phyloP scores from a whole-genome alignment of 2,797 vertebrate species.

The Parauchenoglanis ngamensis region DNA sequence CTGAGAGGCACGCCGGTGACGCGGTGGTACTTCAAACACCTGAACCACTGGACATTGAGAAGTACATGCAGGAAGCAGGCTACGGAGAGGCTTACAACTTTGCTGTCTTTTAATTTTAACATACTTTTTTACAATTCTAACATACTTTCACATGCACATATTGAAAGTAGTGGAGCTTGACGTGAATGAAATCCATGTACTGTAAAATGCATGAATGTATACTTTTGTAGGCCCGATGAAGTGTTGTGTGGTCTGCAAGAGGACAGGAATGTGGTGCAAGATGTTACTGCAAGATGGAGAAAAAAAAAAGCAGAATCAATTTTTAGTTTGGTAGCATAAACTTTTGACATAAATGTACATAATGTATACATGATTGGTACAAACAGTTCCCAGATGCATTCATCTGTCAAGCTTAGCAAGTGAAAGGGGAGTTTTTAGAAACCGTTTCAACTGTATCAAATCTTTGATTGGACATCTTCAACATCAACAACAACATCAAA shows the following conservation, averaged over 20 bases:
- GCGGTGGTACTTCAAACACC: constrained; percentile 75
- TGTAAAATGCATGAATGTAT: not conserved
- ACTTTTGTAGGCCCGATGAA: not conserved
- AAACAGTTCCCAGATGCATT: no score
- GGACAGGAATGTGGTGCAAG: not conserved
- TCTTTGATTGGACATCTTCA: not conserved
- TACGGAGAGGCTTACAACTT: constrained; percentile 70
- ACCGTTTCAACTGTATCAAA: not conserved
- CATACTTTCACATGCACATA: not conserved
- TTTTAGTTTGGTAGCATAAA: not conserved
- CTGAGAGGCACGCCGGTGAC: constrained; percentile 73
- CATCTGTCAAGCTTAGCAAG: no score
- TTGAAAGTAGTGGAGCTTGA: not conserved
- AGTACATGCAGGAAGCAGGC: constrained; percentile 83
- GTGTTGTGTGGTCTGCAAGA: not conserved
- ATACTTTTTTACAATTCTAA: constrained; percentile 33
- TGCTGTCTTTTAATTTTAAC: constrained; percentile 75
- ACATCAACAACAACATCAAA: not conserved
- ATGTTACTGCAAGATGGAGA: not conserved
- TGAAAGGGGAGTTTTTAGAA: no score
- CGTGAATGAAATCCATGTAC: not conserved
- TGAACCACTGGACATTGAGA: constrained; percentile 76
- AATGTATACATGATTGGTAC: not conserved
- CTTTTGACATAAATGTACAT: not conserved
- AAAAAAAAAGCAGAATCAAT: not conserved